Evolutionary conservation across 2,888 invertebrate genomes (phyloP).

Genomic region (Amphiduros pacificus): DNA sequence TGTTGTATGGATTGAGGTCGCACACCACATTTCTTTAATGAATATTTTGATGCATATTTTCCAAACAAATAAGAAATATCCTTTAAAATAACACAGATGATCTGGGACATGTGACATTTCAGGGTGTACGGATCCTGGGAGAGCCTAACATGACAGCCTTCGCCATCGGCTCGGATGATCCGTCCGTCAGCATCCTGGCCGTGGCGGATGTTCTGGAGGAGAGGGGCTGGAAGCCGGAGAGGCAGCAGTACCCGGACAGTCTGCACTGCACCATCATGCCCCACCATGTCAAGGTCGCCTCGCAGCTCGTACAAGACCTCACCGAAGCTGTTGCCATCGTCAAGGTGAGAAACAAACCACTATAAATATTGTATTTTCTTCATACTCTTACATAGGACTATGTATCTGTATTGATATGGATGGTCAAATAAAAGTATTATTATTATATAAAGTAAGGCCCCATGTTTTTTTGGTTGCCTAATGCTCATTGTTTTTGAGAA

Average conservation of each 20-base stretch:
- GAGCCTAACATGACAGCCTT: slow-evolving; percentile 52
- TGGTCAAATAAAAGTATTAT: too few relatives aligned
- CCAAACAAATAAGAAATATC: neutral
- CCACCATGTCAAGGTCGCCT: slow-evolving; percentile 39
- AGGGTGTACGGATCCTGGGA: slow-evolving; percentile 51
- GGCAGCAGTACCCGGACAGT: slow-evolving; percentile 48
- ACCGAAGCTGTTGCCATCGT: slow-evolving; percentile 32
- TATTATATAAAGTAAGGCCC: too few relatives aligned
- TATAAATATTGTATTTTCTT: too few relatives aligned
- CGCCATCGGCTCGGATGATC: slow-evolving; percentile 44
- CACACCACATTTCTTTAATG: too few relatives aligned
- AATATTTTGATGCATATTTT: neutral
- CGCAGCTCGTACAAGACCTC: slow-evolving; percentile 41
- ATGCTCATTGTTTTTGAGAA: too few relatives aligned
- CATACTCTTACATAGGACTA: too few relatives aligned
- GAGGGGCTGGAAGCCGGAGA: slow-evolving; percentile 53
- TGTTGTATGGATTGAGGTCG: too few relatives aligned
- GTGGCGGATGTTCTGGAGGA: slow-evolving; percentile 54
- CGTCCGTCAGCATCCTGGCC: slow-evolving; percentile 45
- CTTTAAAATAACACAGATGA: too few relatives aligned
- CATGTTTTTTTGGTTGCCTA: too few relatives aligned
- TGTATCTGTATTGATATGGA: too few relatives aligned
- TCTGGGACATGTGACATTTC: too few relatives aligned
- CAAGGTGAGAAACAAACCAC: too few relatives aligned
- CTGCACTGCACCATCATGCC: slow-evolving; percentile 53